Conservation (phyloP, 2,888 invertebrate species). For the Polymixis lichenea region DNA sequence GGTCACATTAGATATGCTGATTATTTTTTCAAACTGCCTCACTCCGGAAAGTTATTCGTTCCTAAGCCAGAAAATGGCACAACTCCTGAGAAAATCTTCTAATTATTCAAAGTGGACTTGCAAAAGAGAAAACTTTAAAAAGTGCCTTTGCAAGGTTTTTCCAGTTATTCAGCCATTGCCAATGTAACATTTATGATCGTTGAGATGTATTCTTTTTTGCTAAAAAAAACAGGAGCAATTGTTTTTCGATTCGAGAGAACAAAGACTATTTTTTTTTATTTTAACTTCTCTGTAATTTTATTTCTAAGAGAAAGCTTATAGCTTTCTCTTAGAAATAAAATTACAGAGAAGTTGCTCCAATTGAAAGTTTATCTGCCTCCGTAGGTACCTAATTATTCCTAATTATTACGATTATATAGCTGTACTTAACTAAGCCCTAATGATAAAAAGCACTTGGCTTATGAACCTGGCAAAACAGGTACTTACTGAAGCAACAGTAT, state of each 20-base stretch:
- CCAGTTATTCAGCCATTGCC: not conserved
- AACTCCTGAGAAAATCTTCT: not conserved
- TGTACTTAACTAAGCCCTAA: slow-evolving; percentile 17
- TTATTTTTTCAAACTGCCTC: slow-evolving; percentile 1
- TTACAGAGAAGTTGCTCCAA: no score
- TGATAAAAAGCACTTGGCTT: slow-evolving; percentile 41
- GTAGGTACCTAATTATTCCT: not conserved
- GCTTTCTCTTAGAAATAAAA: not conserved
- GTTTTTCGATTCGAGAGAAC: not conserved
- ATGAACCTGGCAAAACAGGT: not conserved
- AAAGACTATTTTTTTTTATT: not conserved
- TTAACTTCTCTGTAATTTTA: no score
- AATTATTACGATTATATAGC: slow-evolving; percentile 1
- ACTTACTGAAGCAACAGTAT: not conserved
- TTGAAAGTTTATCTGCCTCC: not conserved
- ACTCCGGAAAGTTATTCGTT: not conserved
- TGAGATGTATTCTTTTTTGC: not conserved
- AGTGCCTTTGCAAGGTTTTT: not conserved
- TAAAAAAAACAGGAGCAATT: not conserved
- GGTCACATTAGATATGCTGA: not conserved
- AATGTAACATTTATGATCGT: not conserved
- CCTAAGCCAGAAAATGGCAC: not conserved
- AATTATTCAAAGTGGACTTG: slow-evolving; percentile 32
- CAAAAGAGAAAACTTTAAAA: slow-evolving; percentile 8
- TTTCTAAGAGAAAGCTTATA: no score